Conservation (phyloP, 2,888 invertebrate genomes). For the Lasioglossum leucozonium region DNA sequence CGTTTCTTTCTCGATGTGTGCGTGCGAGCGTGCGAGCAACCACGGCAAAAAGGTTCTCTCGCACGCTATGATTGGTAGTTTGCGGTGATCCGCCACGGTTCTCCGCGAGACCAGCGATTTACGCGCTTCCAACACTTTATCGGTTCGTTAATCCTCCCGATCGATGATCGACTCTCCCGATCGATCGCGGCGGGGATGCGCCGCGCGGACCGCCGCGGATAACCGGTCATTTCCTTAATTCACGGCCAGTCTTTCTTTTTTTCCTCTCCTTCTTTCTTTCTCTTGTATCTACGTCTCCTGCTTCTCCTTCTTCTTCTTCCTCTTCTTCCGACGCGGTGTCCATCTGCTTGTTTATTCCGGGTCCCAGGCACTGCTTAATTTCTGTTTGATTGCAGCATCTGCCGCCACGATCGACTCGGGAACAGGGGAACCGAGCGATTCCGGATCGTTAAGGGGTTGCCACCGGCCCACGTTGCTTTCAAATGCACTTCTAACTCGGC, state of each 20-base stretch:
- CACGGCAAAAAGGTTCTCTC: conserved; percentile 1
- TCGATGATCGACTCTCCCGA: conserved; percentile 27
- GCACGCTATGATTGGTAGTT: conserved; percentile 55
- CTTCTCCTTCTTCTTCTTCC: background rate
- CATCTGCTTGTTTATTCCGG: conserved; percentile 58
- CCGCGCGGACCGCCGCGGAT: conserved; percentile 21
- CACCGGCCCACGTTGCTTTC: background rate
- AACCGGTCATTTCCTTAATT: conserved; percentile 59
- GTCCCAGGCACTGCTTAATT: conserved; percentile 40
- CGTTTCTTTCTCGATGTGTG: background rate
- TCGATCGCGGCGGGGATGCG: conserved; percentile 17
- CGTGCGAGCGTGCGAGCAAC: background rate
- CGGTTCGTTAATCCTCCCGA: conserved; percentile 44
- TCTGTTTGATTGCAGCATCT: conserved; percentile 57
- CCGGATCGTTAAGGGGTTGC: background rate
- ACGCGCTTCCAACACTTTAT: conserved; percentile 47
- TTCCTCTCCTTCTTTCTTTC: background rate
- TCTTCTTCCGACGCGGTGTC: conserved; percentile 38
- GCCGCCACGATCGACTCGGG: conserved; percentile 20
- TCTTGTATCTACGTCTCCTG: too few relatives aligned
- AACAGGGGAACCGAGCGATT: background rate
- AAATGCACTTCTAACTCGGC: background rate
- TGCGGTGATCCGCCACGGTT: conserved; percentile 55
- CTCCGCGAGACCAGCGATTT: conserved; percentile 31
- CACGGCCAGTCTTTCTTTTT: background rate